Conservation (phyloP, 1,140 invertebrate species). For the Galendromus occidentalis region DNA sequence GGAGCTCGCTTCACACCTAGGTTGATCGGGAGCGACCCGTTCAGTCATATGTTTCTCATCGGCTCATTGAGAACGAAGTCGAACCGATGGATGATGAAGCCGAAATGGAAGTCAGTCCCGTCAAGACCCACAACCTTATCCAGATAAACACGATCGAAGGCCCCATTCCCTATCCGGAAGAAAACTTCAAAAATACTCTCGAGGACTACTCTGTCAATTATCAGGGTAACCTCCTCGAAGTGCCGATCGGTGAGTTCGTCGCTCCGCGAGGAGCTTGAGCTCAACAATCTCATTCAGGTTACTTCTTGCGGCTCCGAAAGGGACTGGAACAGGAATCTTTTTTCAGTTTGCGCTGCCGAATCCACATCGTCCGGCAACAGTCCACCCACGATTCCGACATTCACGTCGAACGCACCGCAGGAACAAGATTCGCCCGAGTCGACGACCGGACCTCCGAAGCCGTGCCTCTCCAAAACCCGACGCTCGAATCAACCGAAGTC, state of each 20-base stretch:
- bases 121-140: neutral
- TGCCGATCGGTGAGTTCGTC: neutral
- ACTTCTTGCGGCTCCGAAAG: too few species aligned
- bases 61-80: neutral
- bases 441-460: slow-evolving; percentile 6
- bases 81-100: neutral
- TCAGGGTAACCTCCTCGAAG: neutral
- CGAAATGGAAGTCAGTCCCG: neutral
- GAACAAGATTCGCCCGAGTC: slow-evolving; percentile 4
- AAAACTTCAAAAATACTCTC: too few species aligned
- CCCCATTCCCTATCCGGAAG: too few species aligned
- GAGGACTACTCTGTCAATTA: neutral
- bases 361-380: neutral
- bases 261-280: too few species aligned
- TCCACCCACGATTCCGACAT: too few species aligned
- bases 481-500: neutral
- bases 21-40: slow-evolving; percentile 6
- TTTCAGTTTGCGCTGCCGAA: slow-evolving; percentile 6
- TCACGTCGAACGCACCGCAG: neutral
- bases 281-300: too few species aligned
- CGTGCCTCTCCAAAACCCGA: neutral
- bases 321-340: neutral
- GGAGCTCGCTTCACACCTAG: neutral
- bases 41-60: neutral
- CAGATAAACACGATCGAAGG: neutral